These are phyloP conservation scores for Aproaerema taeniolella DNA, from an alignment of 2,888 invertebrate genomes.

Conservation along the genomic window DNA sequence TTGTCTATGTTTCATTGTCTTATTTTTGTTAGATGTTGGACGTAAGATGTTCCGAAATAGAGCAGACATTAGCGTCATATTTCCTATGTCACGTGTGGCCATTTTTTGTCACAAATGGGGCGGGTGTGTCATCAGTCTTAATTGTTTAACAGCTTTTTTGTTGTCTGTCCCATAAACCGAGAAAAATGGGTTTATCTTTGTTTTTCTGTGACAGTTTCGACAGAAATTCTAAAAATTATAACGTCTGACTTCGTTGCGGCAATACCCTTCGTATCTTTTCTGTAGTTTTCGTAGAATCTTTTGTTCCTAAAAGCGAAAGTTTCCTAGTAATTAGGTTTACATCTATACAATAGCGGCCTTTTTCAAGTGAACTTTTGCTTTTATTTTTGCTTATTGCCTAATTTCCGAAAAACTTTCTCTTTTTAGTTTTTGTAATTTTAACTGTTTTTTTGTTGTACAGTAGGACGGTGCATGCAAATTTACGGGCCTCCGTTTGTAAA, in stretches of 20 bases:
- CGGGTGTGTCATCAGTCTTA: constrained; percentile 53
- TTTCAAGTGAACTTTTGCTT: too few relatives aligned
- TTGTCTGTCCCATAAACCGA: too few relatives aligned
- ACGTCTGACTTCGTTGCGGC: too few relatives aligned
- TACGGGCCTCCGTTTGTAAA: constrained; percentile 15
- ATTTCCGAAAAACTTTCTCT: constrained; percentile 8
- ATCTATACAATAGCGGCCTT: too few relatives aligned
- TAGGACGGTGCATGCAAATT: constrained; percentile 15
- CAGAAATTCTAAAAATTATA: too few relatives aligned
- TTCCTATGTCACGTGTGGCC: constrained; percentile 46
- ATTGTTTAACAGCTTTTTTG: constrained; percentile 54
- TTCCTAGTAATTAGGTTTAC: too few relatives aligned
- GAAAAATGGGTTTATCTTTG: constrained; percentile 20
- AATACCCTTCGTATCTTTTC: too few relatives aligned
- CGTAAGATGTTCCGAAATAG: constrained; percentile 30
- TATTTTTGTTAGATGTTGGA: constrained; percentile 13
- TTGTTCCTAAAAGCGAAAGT: too few relatives aligned
- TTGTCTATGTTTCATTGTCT: constrained; percentile 36
- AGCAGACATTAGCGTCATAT: constrained; percentile 51
- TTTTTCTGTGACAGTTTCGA: constrained; percentile 1
- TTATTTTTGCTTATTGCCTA: too few relatives aligned
- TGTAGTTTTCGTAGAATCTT: too few relatives aligned
- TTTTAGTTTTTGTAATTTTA: constrained; percentile 3
- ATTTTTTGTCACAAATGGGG: constrained; percentile 49
- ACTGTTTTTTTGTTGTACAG: background rate